Evolutionary conservation across 2,888 invertebrate genomes (phyloP).

Genomic region (Aricia artaxerxes): DNA sequence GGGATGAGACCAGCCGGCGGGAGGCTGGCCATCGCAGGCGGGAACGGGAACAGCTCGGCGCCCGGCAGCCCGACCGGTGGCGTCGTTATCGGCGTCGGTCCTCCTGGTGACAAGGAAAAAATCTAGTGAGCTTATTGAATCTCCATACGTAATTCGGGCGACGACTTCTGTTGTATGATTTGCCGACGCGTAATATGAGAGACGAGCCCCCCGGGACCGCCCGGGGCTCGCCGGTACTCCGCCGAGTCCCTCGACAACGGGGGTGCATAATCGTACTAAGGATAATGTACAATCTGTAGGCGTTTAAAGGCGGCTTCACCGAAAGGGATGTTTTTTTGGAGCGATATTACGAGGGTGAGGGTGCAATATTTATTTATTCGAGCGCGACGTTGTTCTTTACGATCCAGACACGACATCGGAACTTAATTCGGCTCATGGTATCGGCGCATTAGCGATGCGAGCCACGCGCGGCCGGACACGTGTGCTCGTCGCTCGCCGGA

Average conservation of each 20-base stretch:
- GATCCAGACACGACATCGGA: slow-evolving; percentile 63
- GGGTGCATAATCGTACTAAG: slow-evolving; percentile 81
- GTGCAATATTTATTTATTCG: slow-evolving; percentile 80
- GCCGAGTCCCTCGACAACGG: slow-evolving; percentile 76
- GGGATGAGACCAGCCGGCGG: slow-evolving; percentile 77
- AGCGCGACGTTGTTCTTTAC: slow-evolving; percentile 71
- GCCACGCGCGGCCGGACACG: slow-evolving; percentile 64
- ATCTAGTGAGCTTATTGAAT: slow-evolving; percentile 39
- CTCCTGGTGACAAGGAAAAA: slow-evolving; percentile 67
- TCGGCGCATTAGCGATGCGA: slow-evolving; percentile 66
- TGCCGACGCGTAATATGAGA: slow-evolving; percentile 75
- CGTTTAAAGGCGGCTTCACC: slow-evolving; percentile 79
- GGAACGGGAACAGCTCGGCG: slow-evolving; percentile 70
- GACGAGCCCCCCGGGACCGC: slow-evolving; percentile 69
- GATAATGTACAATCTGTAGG: slow-evolving; percentile 82
- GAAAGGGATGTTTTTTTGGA: slow-evolving; percentile 81
- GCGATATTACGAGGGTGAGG: slow-evolving; percentile 77
- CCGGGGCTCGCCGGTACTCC: slow-evolving; percentile 69
- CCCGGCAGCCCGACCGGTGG: slow-evolving; percentile 67
- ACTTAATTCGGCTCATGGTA: slow-evolving; percentile 62
- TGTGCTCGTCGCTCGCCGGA: slow-evolving; percentile 56
- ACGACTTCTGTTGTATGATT: slow-evolving; percentile 56
- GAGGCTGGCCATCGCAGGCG: slow-evolving; percentile 66
- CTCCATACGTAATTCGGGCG: slow-evolving; percentile 46
- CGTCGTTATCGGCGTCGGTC: slow-evolving; percentile 61